Evolutionary conservation across 2,113 vertebrate species (phyloP), one percentile per base, ranked within the genome.

Genomic region (Accipiter cooperii): DNA sequence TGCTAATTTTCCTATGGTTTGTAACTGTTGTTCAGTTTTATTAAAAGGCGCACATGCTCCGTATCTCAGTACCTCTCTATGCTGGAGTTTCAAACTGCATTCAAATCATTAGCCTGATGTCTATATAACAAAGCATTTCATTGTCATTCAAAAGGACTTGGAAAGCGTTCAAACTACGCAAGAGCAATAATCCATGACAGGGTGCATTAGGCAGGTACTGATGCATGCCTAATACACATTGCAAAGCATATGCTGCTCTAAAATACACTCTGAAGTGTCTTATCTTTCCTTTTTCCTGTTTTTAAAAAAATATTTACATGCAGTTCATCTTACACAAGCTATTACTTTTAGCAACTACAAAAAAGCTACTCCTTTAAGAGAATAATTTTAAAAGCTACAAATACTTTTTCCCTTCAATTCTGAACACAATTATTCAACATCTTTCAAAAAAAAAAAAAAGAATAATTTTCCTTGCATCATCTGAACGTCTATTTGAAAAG

Each of bases 161-260:
- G 86, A 91, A 86, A 88, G 73, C 12, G 12, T 47, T 94, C 96
- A 94, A 70, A 60, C 84, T 90, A 55, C 47, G 84, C 89, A 87
- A 79, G 69, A 93, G 86, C 89, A 95, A 79, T 89, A 96, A 94
- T 71, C 91, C 94, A 54, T 49, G 92, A 69, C 94, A 95, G 86
- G 49, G 70, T 36, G 69, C 84, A 95, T 95, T 94, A 93, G 84
- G 90, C 78, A 95, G 86, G 92, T 97, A 93, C 55, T 12, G 36
- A 95, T 84, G 96, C 92, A 82, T 92, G 69, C 69, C 91, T 92
- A 95, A 93, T 89, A 68, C 70, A 73, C 65, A 5, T 28, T 90
- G 92, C 83, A 63, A 83, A 86, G 87, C 54, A 77, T 26, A 70
- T 55, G 74, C 19, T 2, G 1, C 40, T 85, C 54, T 63, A 79